A percentile compares a stretch with the other conserved stretches of the same genome.
Conservation (phyloP, 2,797 vertebrate species). For the Pangasius macronema region DNA sequence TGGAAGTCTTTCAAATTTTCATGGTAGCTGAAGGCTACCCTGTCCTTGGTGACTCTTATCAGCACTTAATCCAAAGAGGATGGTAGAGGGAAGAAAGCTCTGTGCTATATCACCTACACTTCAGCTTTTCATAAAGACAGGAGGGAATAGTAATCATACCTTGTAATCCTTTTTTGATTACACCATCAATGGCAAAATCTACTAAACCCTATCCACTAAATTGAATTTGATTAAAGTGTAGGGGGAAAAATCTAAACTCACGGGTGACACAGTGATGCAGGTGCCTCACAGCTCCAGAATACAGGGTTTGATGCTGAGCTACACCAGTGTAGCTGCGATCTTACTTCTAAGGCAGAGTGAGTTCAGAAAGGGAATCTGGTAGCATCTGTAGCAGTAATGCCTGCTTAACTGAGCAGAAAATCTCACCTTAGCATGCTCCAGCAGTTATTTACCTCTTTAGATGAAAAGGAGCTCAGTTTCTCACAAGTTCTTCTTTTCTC, state of each 20-base stretch:
- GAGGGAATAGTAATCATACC: background rate
- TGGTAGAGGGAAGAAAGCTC: background rate
- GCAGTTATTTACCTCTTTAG: constrained; percentile 14
- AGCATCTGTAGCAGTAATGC: constrained; percentile 3
- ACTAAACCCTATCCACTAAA: background rate
- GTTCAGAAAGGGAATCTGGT: background rate
- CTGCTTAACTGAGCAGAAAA: constrained; percentile 3
- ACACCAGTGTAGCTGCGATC: background rate
- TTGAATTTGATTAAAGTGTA: background rate
- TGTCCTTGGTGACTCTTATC: constrained; percentile 60
- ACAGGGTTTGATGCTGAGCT: background rate
- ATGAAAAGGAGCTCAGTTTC: background rate
- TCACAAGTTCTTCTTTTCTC: background rate
- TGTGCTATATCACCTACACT: background rate
- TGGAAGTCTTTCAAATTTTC: background rate
- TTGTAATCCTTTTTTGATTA: background rate
- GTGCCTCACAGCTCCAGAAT: background rate
- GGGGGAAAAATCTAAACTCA: background rate
- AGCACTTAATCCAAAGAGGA: background rate
- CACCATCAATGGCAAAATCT: background rate
- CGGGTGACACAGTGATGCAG: background rate
- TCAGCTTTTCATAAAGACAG: background rate
- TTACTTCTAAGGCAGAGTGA: background rate
- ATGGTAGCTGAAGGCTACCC: background rate
- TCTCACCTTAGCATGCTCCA: background rate